Conservation (phyloP, 2,888 invertebrate species). For the Phortica magna region DNA sequence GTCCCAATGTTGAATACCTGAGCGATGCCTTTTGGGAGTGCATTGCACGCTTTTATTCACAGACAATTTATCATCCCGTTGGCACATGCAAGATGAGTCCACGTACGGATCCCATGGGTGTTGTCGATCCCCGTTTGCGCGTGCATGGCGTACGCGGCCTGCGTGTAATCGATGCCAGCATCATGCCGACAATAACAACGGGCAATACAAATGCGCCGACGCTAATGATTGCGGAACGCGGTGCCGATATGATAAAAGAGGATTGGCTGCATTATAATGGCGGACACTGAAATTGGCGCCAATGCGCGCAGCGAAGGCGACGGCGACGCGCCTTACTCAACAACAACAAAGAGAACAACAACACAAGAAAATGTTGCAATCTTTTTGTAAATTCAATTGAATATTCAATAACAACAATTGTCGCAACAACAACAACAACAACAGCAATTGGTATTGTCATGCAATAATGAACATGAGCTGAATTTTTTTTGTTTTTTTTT, state of each 20-base stretch:
- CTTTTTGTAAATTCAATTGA: background rate
- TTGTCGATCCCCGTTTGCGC: conserved; percentile 84
- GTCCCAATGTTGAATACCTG: conserved; percentile 81
- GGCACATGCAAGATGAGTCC: conserved; percentile 92
- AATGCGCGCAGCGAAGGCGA: background rate
- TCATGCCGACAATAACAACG: conserved; percentile 88
- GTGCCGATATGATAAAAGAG: conserved; percentile 88
- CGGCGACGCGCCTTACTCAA: background rate
- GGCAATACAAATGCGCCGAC: conserved; percentile 91
- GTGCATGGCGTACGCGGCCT: conserved; percentile 84
- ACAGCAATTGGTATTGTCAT: background rate
- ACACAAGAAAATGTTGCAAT: background rate
- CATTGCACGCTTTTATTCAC: conserved; percentile 85
- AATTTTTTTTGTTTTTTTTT: background rate
- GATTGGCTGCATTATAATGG: conserved; percentile 80
- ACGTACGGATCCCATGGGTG: conserved; percentile 80
- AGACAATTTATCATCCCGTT: conserved; percentile 90
- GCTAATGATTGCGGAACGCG: conserved; percentile 91
- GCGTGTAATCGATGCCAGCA: conserved; percentile 88
- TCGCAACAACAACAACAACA: background rate
- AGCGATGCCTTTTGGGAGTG: conserved; percentile 89
- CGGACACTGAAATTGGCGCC: background rate
- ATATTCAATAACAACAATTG: background rate
- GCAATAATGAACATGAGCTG: background rate
- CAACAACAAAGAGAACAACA: background rate